Conservation (phyloP, 53 echinoderm and acorn worm species). For the Paracentrotus lividus region DNA sequence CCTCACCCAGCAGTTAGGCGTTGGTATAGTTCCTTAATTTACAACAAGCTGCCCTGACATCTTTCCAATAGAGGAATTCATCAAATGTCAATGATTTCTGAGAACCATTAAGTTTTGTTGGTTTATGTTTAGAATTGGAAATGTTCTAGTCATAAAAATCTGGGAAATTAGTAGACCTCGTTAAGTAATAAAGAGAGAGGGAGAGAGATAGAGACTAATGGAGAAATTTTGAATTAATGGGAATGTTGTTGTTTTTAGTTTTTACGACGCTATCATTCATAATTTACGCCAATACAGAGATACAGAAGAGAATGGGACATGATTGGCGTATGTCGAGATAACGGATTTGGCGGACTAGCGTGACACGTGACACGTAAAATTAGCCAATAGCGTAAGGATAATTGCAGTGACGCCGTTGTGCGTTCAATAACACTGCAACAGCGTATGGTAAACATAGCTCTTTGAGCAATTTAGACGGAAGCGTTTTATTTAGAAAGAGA, state of each 20-base stretch:
- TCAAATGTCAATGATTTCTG: slow-evolving; percentile 34
- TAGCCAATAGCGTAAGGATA: neutral
- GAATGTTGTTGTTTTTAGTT: no score
- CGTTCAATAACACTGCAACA: neutral
- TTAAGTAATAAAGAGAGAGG: no score
- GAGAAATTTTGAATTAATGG: neutral
- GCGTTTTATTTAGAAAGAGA: no score
- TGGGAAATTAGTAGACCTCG: neutral
- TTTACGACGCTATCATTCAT: no score
- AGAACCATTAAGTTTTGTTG: slow-evolving; percentile 2
- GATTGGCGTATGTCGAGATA: neutral
- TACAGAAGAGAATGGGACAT: neutral
- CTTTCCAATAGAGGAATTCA: neutral
- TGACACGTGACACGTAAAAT: neutral
- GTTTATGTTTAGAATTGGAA: no score
- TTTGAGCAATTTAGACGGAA: neutral
- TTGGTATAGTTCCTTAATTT: neutral
- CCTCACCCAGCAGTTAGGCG: neutral
- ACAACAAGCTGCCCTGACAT: neutral
- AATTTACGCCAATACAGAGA: no score
- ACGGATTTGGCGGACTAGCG: neutral
- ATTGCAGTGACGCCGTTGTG: neutral
- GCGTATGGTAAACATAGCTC: neutral
- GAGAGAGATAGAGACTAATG: neutral
- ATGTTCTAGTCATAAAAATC: neutral